Evolutionary conservation across 2,797 vertebrate species (phyloP).

Genomic region (Geranospiza caerulescens): DNA sequence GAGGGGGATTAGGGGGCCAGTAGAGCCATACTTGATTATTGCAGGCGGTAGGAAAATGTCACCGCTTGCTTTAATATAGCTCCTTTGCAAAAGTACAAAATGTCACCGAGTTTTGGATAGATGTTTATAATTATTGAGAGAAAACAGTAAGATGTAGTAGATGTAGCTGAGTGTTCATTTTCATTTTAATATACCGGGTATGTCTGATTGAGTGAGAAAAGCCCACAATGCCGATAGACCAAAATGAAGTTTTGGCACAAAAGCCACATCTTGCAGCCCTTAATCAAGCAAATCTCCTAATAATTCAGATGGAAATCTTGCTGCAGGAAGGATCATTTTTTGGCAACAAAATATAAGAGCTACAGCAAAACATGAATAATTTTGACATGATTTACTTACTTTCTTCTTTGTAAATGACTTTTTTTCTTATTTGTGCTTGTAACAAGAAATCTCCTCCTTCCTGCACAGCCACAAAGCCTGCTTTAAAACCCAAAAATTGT

Average conservation of each 20-base stretch:
- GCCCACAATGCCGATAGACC: neutral
- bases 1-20: neutral
- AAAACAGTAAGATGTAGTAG: neutral
- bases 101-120: neutral
- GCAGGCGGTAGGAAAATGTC: neutral
- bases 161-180: neutral
- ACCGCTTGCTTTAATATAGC: neutral
- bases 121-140: neutral
- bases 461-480: neutral
- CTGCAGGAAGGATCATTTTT: neutral
- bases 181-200: neutral
- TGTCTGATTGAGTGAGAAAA: neutral
- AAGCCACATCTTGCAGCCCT: neutral
- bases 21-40: neutral
- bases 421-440: neutral
- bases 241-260: neutral
- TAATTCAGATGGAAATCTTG: neutral
- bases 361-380: neutral
- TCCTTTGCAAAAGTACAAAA: neutral
- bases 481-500: neutral
- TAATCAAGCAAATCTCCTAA: neutral
- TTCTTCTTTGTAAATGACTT: neutral
- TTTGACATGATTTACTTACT: neutral
- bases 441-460: neutral
- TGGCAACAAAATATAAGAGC: neutral